phyloP scores from a whole-genome alignment of 2,113 vertebrate species.

The Orycteropus afer region DNA sequence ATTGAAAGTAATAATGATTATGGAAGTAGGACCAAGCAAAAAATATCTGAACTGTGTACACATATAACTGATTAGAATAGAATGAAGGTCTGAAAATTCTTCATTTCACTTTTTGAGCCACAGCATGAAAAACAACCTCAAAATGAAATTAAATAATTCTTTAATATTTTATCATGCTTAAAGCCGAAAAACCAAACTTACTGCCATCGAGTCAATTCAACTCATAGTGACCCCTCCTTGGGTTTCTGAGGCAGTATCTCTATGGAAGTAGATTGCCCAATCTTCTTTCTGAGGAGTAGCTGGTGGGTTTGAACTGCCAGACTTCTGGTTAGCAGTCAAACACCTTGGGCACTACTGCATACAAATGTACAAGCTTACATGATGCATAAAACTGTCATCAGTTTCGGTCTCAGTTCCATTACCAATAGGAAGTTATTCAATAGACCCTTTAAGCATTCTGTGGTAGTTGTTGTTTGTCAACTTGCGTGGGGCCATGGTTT shows the following conservation, averaged over 20 bases:
- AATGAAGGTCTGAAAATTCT: neutral
- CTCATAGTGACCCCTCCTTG: too few relatives aligned
- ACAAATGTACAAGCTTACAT: neutral
- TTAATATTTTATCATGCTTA: neutral
- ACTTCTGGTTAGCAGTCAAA: too few relatives aligned
- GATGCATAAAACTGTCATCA: neutral
- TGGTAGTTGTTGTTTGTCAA: too few relatives aligned
- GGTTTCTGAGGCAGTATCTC: too few relatives aligned
- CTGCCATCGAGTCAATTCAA: too few relatives aligned
- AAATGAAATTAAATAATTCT: constrained; percentile 25
- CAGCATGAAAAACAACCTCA: neutral
- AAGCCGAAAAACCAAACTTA: too few relatives aligned
- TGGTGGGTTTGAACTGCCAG: too few relatives aligned
- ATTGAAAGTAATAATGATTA: neutral
- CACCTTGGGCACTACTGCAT: too few relatives aligned
- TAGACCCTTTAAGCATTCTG: neutral
- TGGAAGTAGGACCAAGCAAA: neutral
- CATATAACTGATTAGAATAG: neutral
- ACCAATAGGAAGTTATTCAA: neutral
- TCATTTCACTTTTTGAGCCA: constrained; percentile 31
- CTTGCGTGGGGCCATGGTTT: too few relatives aligned
- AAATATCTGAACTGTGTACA: neutral
- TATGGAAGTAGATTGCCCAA: too few relatives aligned
- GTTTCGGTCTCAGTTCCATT: neutral
- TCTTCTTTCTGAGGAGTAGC: too few relatives aligned